Conservation (phyloP, 2,888 invertebrate genomes). For the Acanthococcus lagerstroemiae region DNA sequence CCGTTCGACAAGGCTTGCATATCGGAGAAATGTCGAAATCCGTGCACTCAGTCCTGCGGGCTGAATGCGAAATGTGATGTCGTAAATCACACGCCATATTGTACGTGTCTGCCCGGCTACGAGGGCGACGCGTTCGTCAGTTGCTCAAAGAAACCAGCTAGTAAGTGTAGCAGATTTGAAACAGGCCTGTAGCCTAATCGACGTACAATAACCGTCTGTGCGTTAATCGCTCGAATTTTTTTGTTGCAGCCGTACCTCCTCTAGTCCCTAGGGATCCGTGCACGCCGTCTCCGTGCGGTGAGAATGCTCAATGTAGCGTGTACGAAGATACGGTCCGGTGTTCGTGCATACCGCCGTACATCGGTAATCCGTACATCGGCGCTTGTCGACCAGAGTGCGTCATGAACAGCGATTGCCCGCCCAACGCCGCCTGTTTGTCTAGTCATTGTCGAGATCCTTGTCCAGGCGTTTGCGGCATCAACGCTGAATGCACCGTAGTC, state of each 20-base stretch:
- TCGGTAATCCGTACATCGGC: conserved; percentile 74
- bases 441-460: conserved; percentile 81
- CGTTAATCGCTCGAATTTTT: too few relatives aligned
- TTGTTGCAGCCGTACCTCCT: conserved; percentile 36
- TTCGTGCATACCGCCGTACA: conserved; percentile 76
- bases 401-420: conserved; percentile 68
- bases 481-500: conserved; percentile 70
- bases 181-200: not conserved
- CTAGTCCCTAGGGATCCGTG: conserved; percentile 52
- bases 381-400: conserved; percentile 80
- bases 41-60: conserved; percentile 68
- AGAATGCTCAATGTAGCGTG: conserved; percentile 67
- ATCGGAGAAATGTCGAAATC: conserved; percentile 69
- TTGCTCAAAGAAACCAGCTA: conserved; percentile 51
- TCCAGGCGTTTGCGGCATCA: conserved; percentile 68
- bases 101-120: conserved; percentile 64
- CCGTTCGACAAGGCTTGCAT: conserved; percentile 66
- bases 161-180: conserved; percentile 38
- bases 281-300: conserved; percentile 69
- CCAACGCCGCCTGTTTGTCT: conserved; percentile 65
- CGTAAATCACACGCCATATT: conserved; percentile 68
- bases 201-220: not conserved
- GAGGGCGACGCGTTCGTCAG: conserved; percentile 78
- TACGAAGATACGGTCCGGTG: conserved; percentile 61
- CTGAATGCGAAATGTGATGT: conserved; percentile 68